Evolutionary conservation across 64 coral and sea anemone genomes (phyloP), one percentile per base, ranked within the genome.

Genomic region (Pocillopora damicornis): DNA sequence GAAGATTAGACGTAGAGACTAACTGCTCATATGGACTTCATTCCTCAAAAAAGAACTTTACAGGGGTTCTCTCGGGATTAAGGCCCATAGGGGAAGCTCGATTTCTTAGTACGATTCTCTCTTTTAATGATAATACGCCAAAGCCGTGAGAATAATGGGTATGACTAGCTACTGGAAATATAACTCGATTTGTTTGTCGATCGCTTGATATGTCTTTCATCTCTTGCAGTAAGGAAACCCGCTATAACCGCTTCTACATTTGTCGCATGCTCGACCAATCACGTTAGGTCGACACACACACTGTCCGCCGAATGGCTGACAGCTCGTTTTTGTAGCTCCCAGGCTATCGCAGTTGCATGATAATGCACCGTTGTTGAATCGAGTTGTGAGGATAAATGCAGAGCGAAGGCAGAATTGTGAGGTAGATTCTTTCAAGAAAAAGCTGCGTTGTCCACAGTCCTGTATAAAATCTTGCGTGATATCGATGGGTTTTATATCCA

Each of bases 231-330:
- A 37, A 4, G 97, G 97, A 65, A 99, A 95, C 76, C 94, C 91
- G 38, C 14, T 88, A 45, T 95, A 99, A 61, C 97, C 93, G 8
- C 77, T 79, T 93, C 86, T 95, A 90, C 97, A 99, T 65, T 69
- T 90, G 81, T 93, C 86, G 75, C 97, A 99, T 16, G 88, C 88
- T 74, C 93, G 93, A 87, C 97, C 97, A 88, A 99, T 90, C 64
- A 99, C 91, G 74, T 99, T 95, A n/a, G 57, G 76, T 64, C 63
- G 76, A 66, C 97, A 99, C 37, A 34, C 61, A 79, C 97, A 99
- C 56, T 99, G 97, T 35, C 97, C 97, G 14, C 97, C 93, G 72
- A 85, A 91, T 91, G 93, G 88, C 87, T 91, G 90, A 85, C 97
- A 99, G 34, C 79, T 75, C 5, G 63, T 79, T 69, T 75, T 88